phyloP scores from a whole-genome alignment of 2,888 invertebrate genomes.

The Watsonalla cultraria region DNA sequence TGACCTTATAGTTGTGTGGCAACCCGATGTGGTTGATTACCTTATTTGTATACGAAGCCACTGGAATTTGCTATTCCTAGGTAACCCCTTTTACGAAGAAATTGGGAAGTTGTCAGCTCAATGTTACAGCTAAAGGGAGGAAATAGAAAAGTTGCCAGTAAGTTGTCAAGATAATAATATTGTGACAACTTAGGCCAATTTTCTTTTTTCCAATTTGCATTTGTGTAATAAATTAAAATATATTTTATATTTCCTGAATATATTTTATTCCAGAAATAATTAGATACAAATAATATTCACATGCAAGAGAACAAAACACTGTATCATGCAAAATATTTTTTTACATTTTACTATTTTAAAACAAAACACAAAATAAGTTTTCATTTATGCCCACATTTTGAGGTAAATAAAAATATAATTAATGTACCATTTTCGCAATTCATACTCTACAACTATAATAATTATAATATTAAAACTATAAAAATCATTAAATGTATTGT shows the following conservation, averaged over 20 bases:
- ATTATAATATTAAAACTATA: neutral
- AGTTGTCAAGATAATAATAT: too few relatives aligned
- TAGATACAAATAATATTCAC: constrained; percentile 41
- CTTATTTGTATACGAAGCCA: too few relatives aligned
- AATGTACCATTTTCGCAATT: neutral
- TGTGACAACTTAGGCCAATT: too few relatives aligned
- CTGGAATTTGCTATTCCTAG: too few relatives aligned
- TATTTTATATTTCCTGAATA: neutral
- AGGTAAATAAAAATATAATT: constrained; percentile 6
- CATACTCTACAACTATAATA: neutral
- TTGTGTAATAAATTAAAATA: neutral
- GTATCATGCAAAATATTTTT: constrained; percentile 68
- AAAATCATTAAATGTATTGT: constrained; percentile 1
- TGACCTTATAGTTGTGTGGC: too few relatives aligned
- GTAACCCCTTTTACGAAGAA: too few relatives aligned
- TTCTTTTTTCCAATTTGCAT: too few relatives aligned
- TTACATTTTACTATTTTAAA: constrained; percentile 41
- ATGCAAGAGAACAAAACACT: constrained; percentile 68
- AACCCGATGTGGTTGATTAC: too few relatives aligned
- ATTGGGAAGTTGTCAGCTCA: too few relatives aligned
- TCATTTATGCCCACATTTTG: constrained; percentile 17
- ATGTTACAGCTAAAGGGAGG: too few relatives aligned
- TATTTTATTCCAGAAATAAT: constrained; percentile 25
- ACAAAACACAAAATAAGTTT: constrained; percentile 33
- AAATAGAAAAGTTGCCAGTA: too few relatives aligned